Evolutionary conservation across 2,888 invertebrate species (phyloP).

Genomic region (Alloplasta piceator): DNA sequence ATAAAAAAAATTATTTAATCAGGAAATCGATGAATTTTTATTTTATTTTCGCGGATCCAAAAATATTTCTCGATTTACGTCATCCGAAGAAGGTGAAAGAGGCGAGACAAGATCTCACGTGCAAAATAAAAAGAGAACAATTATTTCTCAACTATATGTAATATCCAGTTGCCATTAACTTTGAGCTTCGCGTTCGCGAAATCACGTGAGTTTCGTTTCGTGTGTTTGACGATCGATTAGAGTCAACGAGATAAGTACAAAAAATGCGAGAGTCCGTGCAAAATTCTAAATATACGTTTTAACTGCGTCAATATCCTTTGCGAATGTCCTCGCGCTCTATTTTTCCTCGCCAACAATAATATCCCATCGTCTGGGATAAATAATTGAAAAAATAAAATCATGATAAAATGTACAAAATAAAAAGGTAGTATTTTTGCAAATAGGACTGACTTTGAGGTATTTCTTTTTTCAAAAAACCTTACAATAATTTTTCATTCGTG

Average conservation of each 20-base stretch:
- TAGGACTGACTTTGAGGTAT: neutral
- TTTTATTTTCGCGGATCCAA: conserved; percentile 26
- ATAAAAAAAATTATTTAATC: too few relatives aligned
- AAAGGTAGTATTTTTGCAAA: neutral
- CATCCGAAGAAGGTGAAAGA: conserved; percentile 33
- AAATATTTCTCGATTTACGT: neutral
- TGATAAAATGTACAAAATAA: conserved; percentile 27
- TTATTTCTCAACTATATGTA: neutral
- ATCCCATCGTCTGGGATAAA: neutral
- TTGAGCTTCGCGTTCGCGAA: conserved; percentile 1
- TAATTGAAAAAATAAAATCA: conserved; percentile 1
- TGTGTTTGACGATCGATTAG: conserved; percentile 61
- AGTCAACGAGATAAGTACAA: conserved; percentile 51
- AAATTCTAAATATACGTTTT: conserved; percentile 56
- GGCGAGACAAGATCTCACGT: conserved; percentile 7
- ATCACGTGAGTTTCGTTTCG: conserved; percentile 53
- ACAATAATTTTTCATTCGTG: neutral
- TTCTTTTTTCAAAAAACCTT: neutral
- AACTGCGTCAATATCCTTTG: conserved; percentile 48
- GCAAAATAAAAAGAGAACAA: conserved; percentile 27
- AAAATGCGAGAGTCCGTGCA: conserved; percentile 28
- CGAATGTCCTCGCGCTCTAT: conserved; percentile 29
- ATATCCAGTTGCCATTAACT: too few relatives aligned
- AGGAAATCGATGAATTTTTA: too few relatives aligned
- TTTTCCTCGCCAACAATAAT: conserved; percentile 5